Evolutionary conservation across 2,888 invertebrate genomes (phyloP).

Genomic region (Yponomeuta sedellus): DNA sequence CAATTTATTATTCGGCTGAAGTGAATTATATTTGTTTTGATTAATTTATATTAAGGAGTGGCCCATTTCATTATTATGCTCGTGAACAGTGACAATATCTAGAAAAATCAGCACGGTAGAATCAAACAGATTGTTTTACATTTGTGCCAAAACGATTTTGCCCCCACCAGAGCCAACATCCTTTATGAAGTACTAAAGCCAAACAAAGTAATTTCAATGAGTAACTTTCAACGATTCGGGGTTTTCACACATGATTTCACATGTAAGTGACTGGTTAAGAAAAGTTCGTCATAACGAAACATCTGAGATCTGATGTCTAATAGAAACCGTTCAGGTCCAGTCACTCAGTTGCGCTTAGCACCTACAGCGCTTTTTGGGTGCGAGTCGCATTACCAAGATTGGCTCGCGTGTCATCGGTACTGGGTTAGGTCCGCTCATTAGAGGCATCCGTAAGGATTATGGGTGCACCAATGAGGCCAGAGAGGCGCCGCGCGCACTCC

Average conservation of each 20-base stretch:
- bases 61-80: no score
- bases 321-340: neutral
- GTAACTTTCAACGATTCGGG: no score
- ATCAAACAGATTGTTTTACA: no score
- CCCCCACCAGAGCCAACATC: neutral
- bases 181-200: neutral
- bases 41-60: no score
- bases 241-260: no score
- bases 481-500: conserved; percentile 82
- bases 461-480: conserved; percentile 86
- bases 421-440: conserved; percentile 35
- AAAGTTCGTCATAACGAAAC: neutral
- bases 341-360: conserved; percentile 5
- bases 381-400: neutral
- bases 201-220: neutral
- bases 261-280: no score
- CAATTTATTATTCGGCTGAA: no score
- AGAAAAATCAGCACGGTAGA: no score
- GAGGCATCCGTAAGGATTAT: conserved; percentile 85
- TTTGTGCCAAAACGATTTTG: no score
- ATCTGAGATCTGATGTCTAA: neutral
- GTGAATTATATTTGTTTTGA: no score
- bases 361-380: neutral
- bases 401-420: conserved; percentile 7
- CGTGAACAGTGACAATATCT: no score